These are phyloP conservation scores for Leptarthrus brevirostris DNA, from an alignment of 2,888 invertebrate species.

Conservation along the genomic window DNA sequence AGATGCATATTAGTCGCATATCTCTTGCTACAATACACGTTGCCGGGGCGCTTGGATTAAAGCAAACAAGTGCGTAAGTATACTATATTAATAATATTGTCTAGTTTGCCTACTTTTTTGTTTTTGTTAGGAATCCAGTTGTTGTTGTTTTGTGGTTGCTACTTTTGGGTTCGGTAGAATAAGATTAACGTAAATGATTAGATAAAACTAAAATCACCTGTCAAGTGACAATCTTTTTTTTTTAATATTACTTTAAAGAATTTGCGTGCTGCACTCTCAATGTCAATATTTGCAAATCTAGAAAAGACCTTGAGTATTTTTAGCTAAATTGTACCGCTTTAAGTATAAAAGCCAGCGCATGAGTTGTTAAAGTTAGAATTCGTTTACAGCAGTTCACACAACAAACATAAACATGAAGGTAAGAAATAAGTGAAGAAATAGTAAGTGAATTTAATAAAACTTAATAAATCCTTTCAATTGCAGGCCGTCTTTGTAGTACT, in stretches of 20 bases:
- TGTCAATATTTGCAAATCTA: neutral
- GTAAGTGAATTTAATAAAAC: neutral
- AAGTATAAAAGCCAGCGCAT: neutral
- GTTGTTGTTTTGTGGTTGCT: too few species aligned
- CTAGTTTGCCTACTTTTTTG: too few species aligned
- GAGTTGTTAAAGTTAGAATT: neutral
- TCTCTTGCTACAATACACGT: too few species aligned
- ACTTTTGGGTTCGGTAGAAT: too few species aligned
- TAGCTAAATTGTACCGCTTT: neutral
- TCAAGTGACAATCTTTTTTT: too few species aligned
- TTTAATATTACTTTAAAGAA: neutral
- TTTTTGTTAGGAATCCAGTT: too few species aligned
- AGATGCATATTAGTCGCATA: too few species aligned
- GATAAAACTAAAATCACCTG: too few species aligned
- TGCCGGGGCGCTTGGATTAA: too few species aligned
- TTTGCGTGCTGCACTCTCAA: neutral
- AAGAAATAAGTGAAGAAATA: neutral
- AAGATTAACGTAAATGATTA: too few species aligned
- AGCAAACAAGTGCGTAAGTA: too few species aligned
- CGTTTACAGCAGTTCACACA: neutral
- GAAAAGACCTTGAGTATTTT: neutral
- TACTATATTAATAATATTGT: too few species aligned
- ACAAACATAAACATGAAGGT: constrained; percentile 17
- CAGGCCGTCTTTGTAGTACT: constrained; percentile 1
- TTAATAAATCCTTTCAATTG: neutral